A percentile compares a stretch with the other conserved stretches of the same genome.
phyloP scores from a whole-genome alignment of 2,888 invertebrate genomes.

The Pharmacophagus antenor region DNA sequence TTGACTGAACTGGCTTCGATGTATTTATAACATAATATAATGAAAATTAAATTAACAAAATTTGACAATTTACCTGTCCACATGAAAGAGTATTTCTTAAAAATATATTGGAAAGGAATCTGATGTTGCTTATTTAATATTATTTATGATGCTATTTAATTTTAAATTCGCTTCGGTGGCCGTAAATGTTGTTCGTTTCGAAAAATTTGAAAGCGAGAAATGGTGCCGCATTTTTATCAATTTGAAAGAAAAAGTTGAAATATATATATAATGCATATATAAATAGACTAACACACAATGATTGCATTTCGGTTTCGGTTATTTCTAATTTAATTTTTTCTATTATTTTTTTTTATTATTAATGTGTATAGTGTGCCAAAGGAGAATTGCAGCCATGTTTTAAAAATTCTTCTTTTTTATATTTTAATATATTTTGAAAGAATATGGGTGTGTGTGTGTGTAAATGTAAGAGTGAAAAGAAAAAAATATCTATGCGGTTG shows the following conservation, averaged over 20 bases:
- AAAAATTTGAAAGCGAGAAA: no score
- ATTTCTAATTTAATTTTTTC: conserved; percentile 36
- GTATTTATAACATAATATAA: background rate
- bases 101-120: background rate
- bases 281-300: conserved; percentile 36
- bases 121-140: background rate
- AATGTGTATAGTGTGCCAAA: conserved; percentile 54
- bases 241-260: background rate
- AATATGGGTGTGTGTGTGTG: conserved; percentile 23
- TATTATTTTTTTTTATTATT: conserved; percentile 42
- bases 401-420: conserved; percentile 10
- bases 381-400: conserved; percentile 38
- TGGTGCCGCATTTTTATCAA: background rate
- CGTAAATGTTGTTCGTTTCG: no score
- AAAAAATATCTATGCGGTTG: conserved; percentile 17
- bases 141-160: background rate
- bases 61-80: background rate
- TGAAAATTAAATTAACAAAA: background rate
- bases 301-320: conserved; percentile 41
- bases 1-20: conserved; percentile 14
- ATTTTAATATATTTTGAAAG: conserved; percentile 21
- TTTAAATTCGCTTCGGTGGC: background rate
- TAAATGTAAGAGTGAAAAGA: conserved; percentile 29
- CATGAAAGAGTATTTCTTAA: background rate
- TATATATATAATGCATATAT: background rate